Evolutionary conservation across 2,888 invertebrate species (phyloP).

Genomic region (Caradrina clavipalpis): DNA sequence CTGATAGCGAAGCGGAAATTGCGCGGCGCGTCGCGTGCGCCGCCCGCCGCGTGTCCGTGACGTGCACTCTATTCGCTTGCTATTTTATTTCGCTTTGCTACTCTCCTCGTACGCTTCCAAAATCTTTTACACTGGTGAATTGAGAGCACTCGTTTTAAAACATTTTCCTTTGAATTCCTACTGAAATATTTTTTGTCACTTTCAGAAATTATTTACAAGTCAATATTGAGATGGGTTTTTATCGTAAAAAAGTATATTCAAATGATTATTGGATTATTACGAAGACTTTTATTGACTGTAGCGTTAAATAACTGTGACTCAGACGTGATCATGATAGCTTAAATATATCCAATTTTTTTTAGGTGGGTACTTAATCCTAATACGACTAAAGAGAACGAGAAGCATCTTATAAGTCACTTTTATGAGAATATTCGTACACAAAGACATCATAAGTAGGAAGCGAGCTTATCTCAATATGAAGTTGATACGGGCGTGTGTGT

Average conservation of each 20-base stretch:
- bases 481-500: conserved; percentile 71
- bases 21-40: conserved; percentile 86
- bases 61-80: conserved; percentile 81
- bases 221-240: not conserved
- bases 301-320: not conserved
- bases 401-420: conserved; percentile 41
- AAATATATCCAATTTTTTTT: not conserved
- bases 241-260: too few relatives aligned
- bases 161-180: conserved; percentile 27
- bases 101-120: conserved; percentile 70
- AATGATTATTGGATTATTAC: not conserved
- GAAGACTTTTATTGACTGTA: conserved; percentile 6
- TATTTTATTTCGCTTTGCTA: conserved; percentile 83
- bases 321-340: not conserved
- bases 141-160: conserved; percentile 31
- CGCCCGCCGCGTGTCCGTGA: conserved; percentile 82
- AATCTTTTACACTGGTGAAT: conserved; percentile 69
- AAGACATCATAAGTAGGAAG: conserved; percentile 66
- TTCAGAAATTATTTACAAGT: conserved; percentile 12
- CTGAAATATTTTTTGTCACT: conserved; percentile 19
- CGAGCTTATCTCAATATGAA: conserved; percentile 72
- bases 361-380: conserved; percentile 15
- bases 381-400: conserved; percentile 18
- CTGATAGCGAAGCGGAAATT: conserved; percentile 89
- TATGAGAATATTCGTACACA: conserved; percentile 57